Evolutionary conservation across 1,140 invertebrate species (phyloP), one percentile per base, ranked within the genome.

Genomic region (Aphaenogaster floridana): DNA sequence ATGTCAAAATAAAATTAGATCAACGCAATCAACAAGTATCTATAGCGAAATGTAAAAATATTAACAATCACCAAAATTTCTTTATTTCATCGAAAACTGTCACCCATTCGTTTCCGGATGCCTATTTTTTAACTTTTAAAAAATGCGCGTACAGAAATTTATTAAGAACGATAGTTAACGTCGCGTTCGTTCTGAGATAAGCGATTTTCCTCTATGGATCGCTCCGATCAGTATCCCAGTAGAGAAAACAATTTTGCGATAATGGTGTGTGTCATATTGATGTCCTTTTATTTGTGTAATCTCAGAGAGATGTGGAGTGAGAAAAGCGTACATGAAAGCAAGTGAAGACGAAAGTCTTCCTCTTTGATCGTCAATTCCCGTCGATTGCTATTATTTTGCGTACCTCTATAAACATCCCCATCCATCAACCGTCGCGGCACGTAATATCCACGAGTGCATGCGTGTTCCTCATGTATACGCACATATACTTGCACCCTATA

Each of bases 351-450:
- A 42, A 21, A 17, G 52, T 21, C 54, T 72, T 45, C 17, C 17
- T 54, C 15, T 17, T 9, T 13, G 84, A 71, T 86, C 78, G 59
- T 89, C 78, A 84, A 87, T 90, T 87, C 57, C 21, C 54, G 59
- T 90, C 86, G 79, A 63, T 89, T 84, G 66, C 85, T 88, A 66
- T 85, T 90, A 88, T 90, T 90, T 88, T 80, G 59, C 50, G 15
- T 63, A 68, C 3, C 17, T 28, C 28, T 63, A 61, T 77, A 88
- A 90, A 88, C 69, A 91, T 68, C 63, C 50, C 59, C 68, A 86
- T 90, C 81, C 80, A 86, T 91, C 89, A 90, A 79, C 28, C 13
- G 42, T 71, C 57, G n/a, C 63, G 63, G 57, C 64, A 48, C 34
- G 63, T 72, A 50, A 28, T 90, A 83, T 89, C 54, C 28, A 42